Evolutionary conservation across 1,140 invertebrate genomes (phyloP), one percentile per base, ranked within the genome.

Genomic region (Oreohelix idahoensis): DNA sequence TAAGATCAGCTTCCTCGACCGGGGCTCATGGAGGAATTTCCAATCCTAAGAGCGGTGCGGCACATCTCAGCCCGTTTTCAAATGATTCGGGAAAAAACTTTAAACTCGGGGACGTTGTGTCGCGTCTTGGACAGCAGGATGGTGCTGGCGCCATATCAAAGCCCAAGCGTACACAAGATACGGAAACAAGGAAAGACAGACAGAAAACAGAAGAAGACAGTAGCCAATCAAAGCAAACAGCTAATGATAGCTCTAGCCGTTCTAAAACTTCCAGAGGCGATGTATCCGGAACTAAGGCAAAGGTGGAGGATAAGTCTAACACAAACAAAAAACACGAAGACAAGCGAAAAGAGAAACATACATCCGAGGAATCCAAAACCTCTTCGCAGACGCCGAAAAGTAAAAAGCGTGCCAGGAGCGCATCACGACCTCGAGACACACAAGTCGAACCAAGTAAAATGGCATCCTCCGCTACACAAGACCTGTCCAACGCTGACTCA

Each of bases 361-460:
- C 45, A 0, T 49, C 32, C 0, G n/a, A 35, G 2, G 45, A 26
- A 0, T 35, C 51, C 0, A 79, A 29, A 36, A 13, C 17, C 35
- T 58, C 26, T 8, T 29, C 53, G 29, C 79, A 80, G 38, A 80
- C 79, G 39, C 79, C 79, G 15, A 80, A 71, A 35, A 32, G 45
- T 23, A 80, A 80, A 51, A 36, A 38, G 17, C 63, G 79, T 23
- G 66, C 63, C 32, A 39, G 66, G 10, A 80, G 79, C 69, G 66
- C 79, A 36, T 71, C 79, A 51, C 45, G 79, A 36, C 66, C 66
- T 45, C 63, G 66, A 20, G 79, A 70, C 38, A 51, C 39, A 26
- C 36, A 42, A n/a, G 23, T 42, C 8, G 32, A 51, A 4, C 38
- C 29, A 20, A 13, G 2, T 2, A 45, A 49, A 29, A 5, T 0